Base-by-base conservation (phyloP, 2,888 invertebrate species). In the Netelia virgata region DNA sequence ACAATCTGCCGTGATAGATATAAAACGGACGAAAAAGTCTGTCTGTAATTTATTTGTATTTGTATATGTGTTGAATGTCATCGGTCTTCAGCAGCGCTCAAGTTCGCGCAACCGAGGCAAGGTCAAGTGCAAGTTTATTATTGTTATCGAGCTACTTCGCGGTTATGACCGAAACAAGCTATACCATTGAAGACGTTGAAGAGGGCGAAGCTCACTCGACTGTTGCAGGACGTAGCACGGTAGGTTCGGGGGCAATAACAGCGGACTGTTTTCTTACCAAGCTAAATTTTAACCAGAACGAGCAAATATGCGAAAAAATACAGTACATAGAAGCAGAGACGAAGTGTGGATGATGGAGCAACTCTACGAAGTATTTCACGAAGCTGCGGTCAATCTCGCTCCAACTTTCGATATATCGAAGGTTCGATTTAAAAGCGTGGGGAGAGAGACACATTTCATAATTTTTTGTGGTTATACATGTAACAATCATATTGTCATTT, bases 391-490 rank as follows among this genome's bases (percentile, higher is more conserved):
- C 36, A 6, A 36, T 36, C 5, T 36, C 8, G 36, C 36, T 36
- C 5, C 36, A 36, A 36, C 1, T 3, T 36, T 47, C 47, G 14
- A 47, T 47, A 66, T 11, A 77, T 68, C 77, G 59, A 61, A 69
- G 2, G 50, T 69, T 61, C 69, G 50, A 69, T 69, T 59, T 68
- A 77, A 69, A 68, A 50, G 47, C 23, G 47, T 47, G 47, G 10
- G 47, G 47, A 47, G 47, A 10, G 47, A 47, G 11, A 41, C 43
- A 2, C 36, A 41, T 47, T 66, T 14, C 66, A 43, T 63, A 41
- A 20, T 68, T 68, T 82, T 82, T 84, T 63, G 80, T 64, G 84
- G 80, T 84, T 84, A 84, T 80, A 75, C 66, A 63, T 66, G 70
- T 68, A 43, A 68, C 50, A 75, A 75, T 74, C 14, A 66, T 74